These are phyloP conservation scores for Didymodactylos carnosus DNA, from an alignment of 2,888 invertebrate genomes.

Conservation along the genomic window DNA sequence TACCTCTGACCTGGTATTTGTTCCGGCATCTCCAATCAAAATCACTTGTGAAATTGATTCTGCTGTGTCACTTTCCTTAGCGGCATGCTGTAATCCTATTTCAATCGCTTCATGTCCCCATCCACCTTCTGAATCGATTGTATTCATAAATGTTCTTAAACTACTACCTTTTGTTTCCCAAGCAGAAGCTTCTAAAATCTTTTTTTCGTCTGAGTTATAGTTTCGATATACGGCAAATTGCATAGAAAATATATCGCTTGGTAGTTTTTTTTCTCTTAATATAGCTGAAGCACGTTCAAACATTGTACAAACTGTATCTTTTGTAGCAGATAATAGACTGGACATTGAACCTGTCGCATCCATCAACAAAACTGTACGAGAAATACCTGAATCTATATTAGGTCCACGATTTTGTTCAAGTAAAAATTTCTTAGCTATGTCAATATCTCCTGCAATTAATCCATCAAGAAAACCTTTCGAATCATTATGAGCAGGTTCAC, in stretches of 20 bases:
- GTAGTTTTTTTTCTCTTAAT: not conserved
- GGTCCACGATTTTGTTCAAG: not conserved
- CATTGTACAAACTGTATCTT: not conserved
- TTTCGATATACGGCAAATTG: not conserved
- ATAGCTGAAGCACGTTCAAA: not conserved
- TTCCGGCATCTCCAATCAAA: not conserved
- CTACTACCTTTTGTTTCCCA: not conserved
- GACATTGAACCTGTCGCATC: constrained; percentile 1
- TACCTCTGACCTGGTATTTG: not conserved
- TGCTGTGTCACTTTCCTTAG: not conserved
- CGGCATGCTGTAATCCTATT: not conserved
- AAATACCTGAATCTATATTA: not conserved
- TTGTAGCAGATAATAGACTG: not conserved
- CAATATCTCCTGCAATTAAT: not conserved
- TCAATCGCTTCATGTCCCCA: not conserved
- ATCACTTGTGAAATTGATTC: not conserved
- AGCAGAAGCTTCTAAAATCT: not conserved
- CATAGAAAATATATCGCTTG: not conserved
- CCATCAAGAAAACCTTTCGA: not conserved
- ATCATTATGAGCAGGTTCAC: not conserved
- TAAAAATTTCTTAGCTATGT: not conserved
- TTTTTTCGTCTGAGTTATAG: not conserved
- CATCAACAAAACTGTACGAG: not conserved
- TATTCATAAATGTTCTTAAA: not conserved
- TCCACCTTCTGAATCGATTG: not conserved